Conservation (phyloP, 1,140 invertebrate genomes). For the Sinonovacula constricta region DNA sequence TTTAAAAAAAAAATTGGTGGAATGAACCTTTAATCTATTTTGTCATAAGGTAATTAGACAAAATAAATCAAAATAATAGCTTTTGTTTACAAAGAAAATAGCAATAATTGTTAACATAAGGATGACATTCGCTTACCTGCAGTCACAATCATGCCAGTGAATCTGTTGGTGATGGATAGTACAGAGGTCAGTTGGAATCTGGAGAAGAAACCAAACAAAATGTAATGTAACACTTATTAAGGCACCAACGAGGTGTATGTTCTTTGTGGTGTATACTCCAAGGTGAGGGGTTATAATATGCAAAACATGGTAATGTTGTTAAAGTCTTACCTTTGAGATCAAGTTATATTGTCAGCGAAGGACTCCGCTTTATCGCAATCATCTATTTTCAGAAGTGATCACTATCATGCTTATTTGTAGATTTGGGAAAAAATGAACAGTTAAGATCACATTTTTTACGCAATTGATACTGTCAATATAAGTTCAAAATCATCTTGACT, state of each 20-base stretch:
- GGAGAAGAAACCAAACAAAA: conserved; percentile 25
- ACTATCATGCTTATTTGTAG: no score
- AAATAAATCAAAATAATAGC: no score
- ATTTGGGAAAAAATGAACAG: no score
- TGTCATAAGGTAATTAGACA: neutral
- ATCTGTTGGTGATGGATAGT: conserved; percentile 43
- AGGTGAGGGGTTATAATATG: neutral
- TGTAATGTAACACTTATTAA: neutral
- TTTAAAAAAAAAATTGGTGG: neutral
- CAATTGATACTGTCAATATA: no score
- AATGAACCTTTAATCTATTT: neutral
- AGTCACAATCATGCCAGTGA: conserved; percentile 33
- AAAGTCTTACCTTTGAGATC: neutral
- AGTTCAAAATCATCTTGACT: no score
- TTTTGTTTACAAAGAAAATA: no score
- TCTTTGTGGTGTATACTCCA: no score
- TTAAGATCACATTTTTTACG: no score
- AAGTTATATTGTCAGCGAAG: neutral
- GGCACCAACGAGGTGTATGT: no score
- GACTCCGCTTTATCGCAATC: neutral
- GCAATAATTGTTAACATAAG: no score
- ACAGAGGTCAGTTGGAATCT: conserved; percentile 35
- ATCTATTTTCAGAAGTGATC: no score
- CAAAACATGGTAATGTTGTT: neutral
- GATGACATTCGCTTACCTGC: conserved; percentile 8